phyloP scores from a whole-genome alignment of 2,113 vertebrate genomes.

The Apus apus region DNA sequence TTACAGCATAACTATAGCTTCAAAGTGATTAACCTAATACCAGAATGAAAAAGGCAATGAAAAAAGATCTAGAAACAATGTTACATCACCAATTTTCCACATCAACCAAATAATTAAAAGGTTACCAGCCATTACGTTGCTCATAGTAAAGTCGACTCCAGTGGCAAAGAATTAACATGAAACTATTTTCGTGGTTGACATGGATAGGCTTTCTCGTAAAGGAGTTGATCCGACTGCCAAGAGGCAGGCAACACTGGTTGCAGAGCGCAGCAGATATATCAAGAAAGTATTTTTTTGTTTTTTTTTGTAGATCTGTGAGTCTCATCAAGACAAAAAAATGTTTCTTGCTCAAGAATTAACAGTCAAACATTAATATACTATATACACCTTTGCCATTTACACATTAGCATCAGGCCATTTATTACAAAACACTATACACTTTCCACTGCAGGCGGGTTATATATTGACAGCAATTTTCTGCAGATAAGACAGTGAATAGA shows the following conservation, averaged over 20 bases:
- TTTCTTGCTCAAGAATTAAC: constrained; percentile 92
- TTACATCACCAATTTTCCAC: constrained; percentile 95
- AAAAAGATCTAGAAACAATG: constrained; percentile 93
- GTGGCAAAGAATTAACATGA: constrained; percentile 87
- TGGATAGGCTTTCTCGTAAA: constrained; percentile 84
- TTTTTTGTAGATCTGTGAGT: constrained; percentile 88
- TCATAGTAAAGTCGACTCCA: constrained; percentile 90
- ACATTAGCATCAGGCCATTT: constrained; percentile 97
- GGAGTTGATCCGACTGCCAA: constrained; percentile 86
- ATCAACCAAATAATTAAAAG: constrained; percentile 94
- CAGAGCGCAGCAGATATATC: constrained; percentile 91
- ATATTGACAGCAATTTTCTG: constrained; percentile 89
- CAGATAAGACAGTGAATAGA: constrained; percentile 91
- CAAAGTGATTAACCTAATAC: constrained; percentile 92
- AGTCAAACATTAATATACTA: constrained; percentile 99
- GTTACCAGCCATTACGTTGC: constrained; percentile 87
- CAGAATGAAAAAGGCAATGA: constrained; percentile 95
- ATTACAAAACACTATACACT: constrained; percentile 95
- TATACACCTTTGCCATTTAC: constrained; percentile 98
- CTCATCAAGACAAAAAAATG: constrained; percentile 88
- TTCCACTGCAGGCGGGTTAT: constrained; percentile 93
- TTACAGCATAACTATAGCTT: constrained; percentile 98
- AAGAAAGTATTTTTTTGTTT: constrained; percentile 83
- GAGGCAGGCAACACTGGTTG: constrained; percentile 91
- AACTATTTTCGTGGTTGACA: constrained; percentile 88